A percentile compares a stretch with the other conserved stretches of the same genome.
These are phyloP conservation scores for Spilarctia lutea DNA, from an alignment of 2,888 invertebrate genomes.

Conservation along the genomic window DNA sequence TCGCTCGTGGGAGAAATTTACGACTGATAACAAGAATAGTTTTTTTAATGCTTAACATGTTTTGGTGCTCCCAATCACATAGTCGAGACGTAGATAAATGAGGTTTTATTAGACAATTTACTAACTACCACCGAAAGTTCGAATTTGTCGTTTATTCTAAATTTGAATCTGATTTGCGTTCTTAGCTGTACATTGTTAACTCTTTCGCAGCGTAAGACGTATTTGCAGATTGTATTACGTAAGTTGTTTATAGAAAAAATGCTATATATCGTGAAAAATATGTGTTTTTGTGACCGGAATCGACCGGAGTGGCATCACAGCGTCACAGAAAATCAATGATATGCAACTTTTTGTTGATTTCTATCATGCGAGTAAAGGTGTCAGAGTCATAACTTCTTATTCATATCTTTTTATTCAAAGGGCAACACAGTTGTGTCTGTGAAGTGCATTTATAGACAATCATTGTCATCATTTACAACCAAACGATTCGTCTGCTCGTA, in stretches of 20 bases:
- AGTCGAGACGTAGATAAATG: neutral
- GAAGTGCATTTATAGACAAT: neutral
- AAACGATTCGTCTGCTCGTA: neutral
- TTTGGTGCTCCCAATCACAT: neutral
- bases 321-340: too few species aligned
- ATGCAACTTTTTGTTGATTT: too few species aligned
- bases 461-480: neutral
- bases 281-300: too few species aligned
- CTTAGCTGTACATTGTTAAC: neutral
- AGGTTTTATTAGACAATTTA: neutral
- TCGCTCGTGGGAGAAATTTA: neutral
- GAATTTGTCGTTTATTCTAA: neutral
- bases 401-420: neutral
- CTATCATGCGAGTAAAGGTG: too few species aligned
- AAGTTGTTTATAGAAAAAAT: too few species aligned
- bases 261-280: too few species aligned
- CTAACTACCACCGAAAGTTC: neutral
- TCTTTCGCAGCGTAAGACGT: neutral
- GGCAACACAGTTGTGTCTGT: neutral
- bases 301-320: too few species aligned
- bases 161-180: neutral
- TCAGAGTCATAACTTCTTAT: too few species aligned
- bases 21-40: neutral
- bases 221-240: neutral
- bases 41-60: neutral